Percentiles rank a stretch among this genome's conserved stretches.
Conservation (phyloP, 2,888 invertebrate genomes). For the Ophion costatus region DNA sequence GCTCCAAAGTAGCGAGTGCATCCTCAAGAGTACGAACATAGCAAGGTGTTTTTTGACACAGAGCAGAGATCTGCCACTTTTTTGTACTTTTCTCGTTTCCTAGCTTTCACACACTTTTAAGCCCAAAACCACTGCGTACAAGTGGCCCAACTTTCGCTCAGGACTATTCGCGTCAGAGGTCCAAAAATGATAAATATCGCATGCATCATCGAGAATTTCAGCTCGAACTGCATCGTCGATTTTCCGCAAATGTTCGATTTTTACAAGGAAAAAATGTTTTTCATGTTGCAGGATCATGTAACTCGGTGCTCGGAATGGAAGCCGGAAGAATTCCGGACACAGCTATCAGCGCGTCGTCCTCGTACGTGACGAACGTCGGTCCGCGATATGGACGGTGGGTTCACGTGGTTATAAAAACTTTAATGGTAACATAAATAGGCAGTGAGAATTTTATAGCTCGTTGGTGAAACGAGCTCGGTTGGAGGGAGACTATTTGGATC, state of each 20-base stretch:
- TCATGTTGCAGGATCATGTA: constrained; percentile 86
- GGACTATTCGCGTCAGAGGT: too few species aligned
- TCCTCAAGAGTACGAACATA: constrained; percentile 16
- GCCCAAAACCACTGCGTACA: not conserved
- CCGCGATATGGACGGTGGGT: constrained; percentile 89
- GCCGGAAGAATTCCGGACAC: constrained; percentile 88
- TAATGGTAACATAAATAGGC: constrained; percentile 14
- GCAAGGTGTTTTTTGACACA: constrained; percentile 2
- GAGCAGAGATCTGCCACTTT: not conserved
- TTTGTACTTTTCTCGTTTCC: not conserved
- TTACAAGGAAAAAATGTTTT: constrained; percentile 3
- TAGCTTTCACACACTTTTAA: too few species aligned
- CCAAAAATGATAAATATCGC: too few species aligned
- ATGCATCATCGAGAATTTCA: too few species aligned
- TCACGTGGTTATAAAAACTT: constrained; percentile 15
- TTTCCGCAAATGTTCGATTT: too few species aligned
- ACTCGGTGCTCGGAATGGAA: constrained; percentile 89
- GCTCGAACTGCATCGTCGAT: too few species aligned
- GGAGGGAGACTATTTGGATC: constrained; percentile 18
- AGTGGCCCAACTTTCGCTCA: not conserved
- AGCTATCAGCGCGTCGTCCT: constrained; percentile 89
- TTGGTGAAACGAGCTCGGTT: constrained; percentile 18
- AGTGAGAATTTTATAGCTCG: constrained; percentile 25
- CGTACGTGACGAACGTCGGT: constrained; percentile 89
- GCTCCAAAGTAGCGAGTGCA: constrained; percentile 32